Conservation (phyloP, 2,888 invertebrate species). For the Aphodius sticticus region DNA sequence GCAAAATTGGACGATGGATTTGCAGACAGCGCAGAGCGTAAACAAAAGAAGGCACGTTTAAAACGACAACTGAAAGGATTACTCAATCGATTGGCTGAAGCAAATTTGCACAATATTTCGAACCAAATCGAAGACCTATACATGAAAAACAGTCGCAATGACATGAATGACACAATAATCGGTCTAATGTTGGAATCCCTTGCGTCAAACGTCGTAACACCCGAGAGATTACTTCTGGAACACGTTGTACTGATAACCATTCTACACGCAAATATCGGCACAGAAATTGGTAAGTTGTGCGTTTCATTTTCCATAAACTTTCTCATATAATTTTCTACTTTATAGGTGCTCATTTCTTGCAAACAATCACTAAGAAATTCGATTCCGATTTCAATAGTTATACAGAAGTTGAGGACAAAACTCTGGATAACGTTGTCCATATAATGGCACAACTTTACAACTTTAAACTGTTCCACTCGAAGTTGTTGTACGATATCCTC, state of each 20-base stretch:
- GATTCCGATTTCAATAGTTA: slow-evolving; percentile 64
- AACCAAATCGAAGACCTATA: slow-evolving; percentile 82
- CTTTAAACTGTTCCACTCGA: slow-evolving; percentile 84
- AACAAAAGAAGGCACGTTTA: slow-evolving; percentile 70
- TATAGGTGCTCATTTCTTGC: slow-evolving; percentile 82
- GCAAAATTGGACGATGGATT: slow-evolving; percentile 60
- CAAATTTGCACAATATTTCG: slow-evolving; percentile 86
- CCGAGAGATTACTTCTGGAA: slow-evolving; percentile 83
- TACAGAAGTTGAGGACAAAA: slow-evolving; percentile 75
- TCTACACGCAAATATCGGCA: slow-evolving; percentile 89
- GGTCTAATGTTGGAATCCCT: slow-evolving; percentile 76
- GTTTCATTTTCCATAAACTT: slow-evolving; percentile 14
- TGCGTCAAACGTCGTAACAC: slow-evolving; percentile 67
- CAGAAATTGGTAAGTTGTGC: slow-evolving; percentile 78
- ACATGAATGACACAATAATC: slow-evolving; percentile 80
- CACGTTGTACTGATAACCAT: slow-evolving; percentile 84
- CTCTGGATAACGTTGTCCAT: slow-evolving; percentile 80
- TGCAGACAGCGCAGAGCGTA: slow-evolving; percentile 59
- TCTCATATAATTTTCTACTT: slow-evolving; percentile 13
- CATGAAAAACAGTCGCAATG: slow-evolving; percentile 79
- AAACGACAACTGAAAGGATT: slow-evolving; percentile 85
- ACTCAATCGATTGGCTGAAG: slow-evolving; percentile 85
- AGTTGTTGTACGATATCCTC: slow-evolving; percentile 82
- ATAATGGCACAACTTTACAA: slow-evolving; percentile 85
- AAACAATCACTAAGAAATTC: slow-evolving; percentile 75